Base-by-base conservation (phyloP, 2,888 invertebrate species). In the Ornithoptera alexandrae region DNA sequence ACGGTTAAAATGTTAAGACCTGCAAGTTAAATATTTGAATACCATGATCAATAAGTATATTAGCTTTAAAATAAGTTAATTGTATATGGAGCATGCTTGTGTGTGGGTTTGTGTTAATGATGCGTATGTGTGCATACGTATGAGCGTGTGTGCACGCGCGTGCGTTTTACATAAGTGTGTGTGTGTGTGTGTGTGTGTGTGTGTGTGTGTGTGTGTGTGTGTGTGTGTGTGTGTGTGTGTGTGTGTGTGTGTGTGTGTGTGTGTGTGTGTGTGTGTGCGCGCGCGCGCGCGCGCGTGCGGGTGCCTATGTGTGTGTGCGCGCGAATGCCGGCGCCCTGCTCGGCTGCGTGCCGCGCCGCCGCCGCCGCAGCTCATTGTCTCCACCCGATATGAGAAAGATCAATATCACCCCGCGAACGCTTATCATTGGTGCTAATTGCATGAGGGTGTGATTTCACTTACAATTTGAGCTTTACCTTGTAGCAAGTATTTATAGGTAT, bases 321-420 rank as follows among this genome's bases (percentile, higher is more conserved):
- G 50, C 18, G 17, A 50, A 15, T 50, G 62, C 72, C 74, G 75
- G 78, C 73, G 75, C 74, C 71, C 75, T 72, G 72, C 83, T 76
- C 81, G 74, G 83, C 62, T 57, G 62, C 58, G 63, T 36, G 42
- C 42, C 67, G 67, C 77, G 76, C 74, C 62, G 62, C 22, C 62
- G 75, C 73, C 74, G 72, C 74, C 65, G 77, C 74, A 74, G 77
- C 78, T 77, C 80, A 78, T 80, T 80, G 80, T 79, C 78, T 78
- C 76, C 73, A 79, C 76, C 72, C 74, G 68, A 69, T 68, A 64
- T 72, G 65, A 61, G 69, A 69, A 64, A 74, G 74, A 75, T 75
- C 68, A 73, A 74, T 75, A 76, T 77, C 74, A 72, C 59, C 65
- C 61, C 72, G 63, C 64, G 46, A 64, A 61, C 73, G 70, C 69